phyloP scores from a whole-genome alignment of 2,113 vertebrate genomes.

The Suncus etruscus region DNA sequence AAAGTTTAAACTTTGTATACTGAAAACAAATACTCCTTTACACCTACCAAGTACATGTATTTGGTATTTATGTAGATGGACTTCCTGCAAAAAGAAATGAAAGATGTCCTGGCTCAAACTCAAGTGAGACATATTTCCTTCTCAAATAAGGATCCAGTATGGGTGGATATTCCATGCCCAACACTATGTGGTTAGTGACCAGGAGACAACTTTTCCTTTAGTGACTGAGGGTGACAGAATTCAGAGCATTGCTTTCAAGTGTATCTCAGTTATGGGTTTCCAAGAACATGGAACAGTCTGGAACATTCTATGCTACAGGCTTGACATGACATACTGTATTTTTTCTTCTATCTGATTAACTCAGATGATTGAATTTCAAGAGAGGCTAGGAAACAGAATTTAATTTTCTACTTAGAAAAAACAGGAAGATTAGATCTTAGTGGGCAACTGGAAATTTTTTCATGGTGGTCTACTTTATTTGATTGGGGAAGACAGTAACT shows the following conservation, averaged over 20 bases:
- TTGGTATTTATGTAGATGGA: slow-evolving; percentile 31
- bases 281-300: not conserved
- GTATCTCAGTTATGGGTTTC: not conserved
- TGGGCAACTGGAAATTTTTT: not conserved
- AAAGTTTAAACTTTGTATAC: slow-evolving; percentile 44
- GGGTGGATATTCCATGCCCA: not conserved
- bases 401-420: not conserved
- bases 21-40: slow-evolving; percentile 35
- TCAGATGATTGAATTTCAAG: not conserved
- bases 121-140: slow-evolving; percentile 4
- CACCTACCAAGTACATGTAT: not conserved
- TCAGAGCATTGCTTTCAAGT: not conserved
- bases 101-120: not conserved
- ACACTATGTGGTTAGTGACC: not conserved
- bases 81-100: not conserved
- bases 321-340: not conserved
- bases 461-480: not conserved
- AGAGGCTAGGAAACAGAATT: slow-evolving; percentile 1
- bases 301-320: not conserved
- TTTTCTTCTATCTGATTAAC: not conserved
- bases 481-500: not conserved
- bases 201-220: not conserved
- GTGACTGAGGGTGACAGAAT: not conserved
- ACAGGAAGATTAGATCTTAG: not conserved
- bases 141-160: not conserved